Conservation (phyloP, 2,888 invertebrate species). For the Lasioglossum malachurum region DNA sequence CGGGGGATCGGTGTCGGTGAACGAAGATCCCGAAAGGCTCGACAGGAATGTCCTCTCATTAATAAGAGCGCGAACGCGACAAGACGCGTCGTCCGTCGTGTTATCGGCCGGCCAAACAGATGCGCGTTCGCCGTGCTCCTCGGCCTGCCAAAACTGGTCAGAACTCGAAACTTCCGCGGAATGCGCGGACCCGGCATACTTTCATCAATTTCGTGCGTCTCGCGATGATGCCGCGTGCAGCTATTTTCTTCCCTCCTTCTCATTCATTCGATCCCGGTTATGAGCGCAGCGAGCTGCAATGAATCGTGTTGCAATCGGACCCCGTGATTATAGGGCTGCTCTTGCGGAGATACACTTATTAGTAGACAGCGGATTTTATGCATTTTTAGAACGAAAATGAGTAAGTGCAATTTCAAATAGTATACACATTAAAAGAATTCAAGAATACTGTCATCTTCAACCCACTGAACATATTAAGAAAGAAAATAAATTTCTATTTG, state of each 20-base stretch:
- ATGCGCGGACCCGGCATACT: constrained; percentile 78
- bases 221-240: constrained; percentile 47
- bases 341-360: neutral
- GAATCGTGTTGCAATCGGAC: neutral
- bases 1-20: constrained; percentile 69
- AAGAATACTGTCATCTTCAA: too few relatives aligned
- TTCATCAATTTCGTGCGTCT: constrained; percentile 81
- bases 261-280: neutral
- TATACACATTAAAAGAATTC: too few relatives aligned
- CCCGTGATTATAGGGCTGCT: neutral
- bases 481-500: too few relatives aligned
- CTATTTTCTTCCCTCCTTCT: constrained; percentile 57
- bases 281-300: neutral
- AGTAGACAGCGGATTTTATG: too few relatives aligned
- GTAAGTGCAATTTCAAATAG: too few relatives aligned
- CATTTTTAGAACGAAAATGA: too few relatives aligned
- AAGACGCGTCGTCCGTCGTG: constrained; percentile 34
- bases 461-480: too few relatives aligned
- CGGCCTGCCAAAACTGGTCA: constrained; percentile 64
- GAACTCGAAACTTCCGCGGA: constrained; percentile 75
- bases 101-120: constrained; percentile 54
- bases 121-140: constrained; percentile 32
- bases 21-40: constrained; percentile 76
- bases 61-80: constrained; percentile 75
- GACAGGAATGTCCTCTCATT: constrained; percentile 83